Evolutionary conservation across 64 coral and sea anemone genomes (phyloP).

Genomic region (Stylophora pistillata): DNA sequence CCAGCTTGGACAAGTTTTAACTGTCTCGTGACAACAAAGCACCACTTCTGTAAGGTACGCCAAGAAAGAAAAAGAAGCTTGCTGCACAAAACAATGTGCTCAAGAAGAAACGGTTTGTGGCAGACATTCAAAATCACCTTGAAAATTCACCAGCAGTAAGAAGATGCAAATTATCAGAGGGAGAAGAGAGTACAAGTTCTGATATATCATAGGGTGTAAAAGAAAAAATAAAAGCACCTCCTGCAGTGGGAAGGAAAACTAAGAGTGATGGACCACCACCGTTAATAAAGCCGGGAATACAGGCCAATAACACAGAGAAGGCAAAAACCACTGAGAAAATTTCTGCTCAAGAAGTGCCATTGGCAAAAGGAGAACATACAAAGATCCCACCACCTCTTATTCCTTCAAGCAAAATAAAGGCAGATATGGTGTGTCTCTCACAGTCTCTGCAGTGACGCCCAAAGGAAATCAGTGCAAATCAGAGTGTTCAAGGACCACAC

Average conservation of each 20-base stretch:
- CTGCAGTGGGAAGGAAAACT: not conserved
- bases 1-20: constrained; percentile 89
- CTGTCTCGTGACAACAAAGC: constrained; percentile 92
- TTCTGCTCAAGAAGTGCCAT: not conserved
- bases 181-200: constrained; percentile 71
- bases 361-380: not conserved
- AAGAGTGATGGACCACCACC: constrained; percentile 29
- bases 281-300: constrained; percentile 30
- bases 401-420: not conserved
- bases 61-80: constrained; percentile 86
- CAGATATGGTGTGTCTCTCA: not conserved
- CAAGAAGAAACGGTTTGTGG: constrained; percentile 68
- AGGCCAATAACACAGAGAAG: constrained; percentile 12
- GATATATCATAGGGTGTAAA: constrained; percentile 67
- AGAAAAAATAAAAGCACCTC: constrained; percentile 4
- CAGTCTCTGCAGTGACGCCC: not conserved
- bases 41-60: constrained; percentile 96
- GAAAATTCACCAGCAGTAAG: constrained; percentile 31
- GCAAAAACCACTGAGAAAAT: constrained; percentile 5
- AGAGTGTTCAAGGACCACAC: constrained; percentile 28
- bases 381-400: constrained; percentile 60
- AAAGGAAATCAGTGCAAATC: constrained; percentile 4
- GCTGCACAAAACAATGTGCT: constrained; percentile 58
- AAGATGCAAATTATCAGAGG: constrained; percentile 67
- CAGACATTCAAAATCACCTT: constrained; percentile 64